Base-by-base conservation (phyloP, 2,113 vertebrate genomes). In the Vulpes lagopus region DNA sequence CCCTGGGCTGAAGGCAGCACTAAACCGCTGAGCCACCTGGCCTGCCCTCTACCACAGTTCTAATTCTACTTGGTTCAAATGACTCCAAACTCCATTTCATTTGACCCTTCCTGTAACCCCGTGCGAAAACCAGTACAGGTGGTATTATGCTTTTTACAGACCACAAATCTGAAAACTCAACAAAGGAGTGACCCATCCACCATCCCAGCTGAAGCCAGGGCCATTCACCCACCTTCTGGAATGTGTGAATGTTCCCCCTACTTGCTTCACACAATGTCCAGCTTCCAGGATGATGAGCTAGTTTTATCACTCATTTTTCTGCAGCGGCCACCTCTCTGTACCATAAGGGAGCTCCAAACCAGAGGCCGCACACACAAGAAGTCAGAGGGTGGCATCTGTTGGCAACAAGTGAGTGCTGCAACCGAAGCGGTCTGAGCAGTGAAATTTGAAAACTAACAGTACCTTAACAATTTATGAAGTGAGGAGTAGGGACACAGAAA, bases 361-460 rank as follows among this genome's bases (percentile, higher is more conserved):
- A 49, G 16, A 67, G 30, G 25, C 1, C 12, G 25, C 0, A 1
- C n/a, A 76, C 51, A 32, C 2, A 30, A 80, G 88, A 93, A 89
- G 94, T 8, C 59, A 73, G 83, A 97, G 15, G 51, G 94, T 2
- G 86, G 8, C 97, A 91, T n/a, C 97, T 97, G 69, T 5, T 87
- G 97, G 91, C 86, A 59, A 73, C 83, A 89, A 62, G n/a, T 23
- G 27, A 35, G 79, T n/a, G 23, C 19, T 95, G 73, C 60, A 74
- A 64, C 2, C 30, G 22, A 62, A 35, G 30, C 3, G 6, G 27
- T 57, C 2, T 2, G 35, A 35, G 82, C 59, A 7, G 16, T 4
- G 5, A 60, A 19, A 53, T 43, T 14, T 51, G n/a, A 85, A 78
- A 92, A 88, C 8, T 3, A 60, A 51, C 74, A 12, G 5, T 49